These are phyloP conservation scores for Apodemia duryi DNA, from an alignment of 2,888 invertebrate genomes.

Conservation along the genomic window DNA sequence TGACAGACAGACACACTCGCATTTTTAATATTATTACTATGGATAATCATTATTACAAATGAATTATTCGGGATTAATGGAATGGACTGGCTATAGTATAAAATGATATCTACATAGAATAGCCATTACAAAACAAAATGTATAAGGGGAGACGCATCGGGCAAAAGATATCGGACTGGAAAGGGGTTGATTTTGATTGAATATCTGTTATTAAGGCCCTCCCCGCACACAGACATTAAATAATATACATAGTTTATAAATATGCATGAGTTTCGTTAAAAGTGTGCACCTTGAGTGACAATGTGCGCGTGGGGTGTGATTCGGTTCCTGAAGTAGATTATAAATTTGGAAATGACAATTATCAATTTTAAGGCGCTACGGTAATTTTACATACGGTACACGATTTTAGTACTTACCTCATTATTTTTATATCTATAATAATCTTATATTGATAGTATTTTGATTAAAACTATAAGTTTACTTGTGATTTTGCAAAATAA, in stretches of 20 bases:
- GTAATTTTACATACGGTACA: no score
- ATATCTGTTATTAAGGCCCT: conserved; percentile 78
- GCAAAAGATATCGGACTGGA: conserved; percentile 72
- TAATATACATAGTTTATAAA: conserved; percentile 76
- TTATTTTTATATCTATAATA: no score
- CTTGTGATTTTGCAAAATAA: no score
- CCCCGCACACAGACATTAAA: conserved; percentile 65
- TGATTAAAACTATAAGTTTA: no score
- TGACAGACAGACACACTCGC: no score
- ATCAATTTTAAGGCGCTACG: conserved; percentile 2
- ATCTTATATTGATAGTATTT: no score
- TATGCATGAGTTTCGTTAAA: conserved; percentile 74
- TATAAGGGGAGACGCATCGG: conserved; percentile 63
- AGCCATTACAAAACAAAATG: conserved; percentile 52
- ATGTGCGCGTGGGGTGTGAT: conserved; percentile 33
- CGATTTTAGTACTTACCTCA: no score
- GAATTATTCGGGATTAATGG: not conserved
- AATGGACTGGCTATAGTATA: conserved; percentile 26
- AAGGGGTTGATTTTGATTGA: conserved; percentile 79
- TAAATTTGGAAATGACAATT: conserved; percentile 25
- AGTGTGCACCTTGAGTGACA: conserved; percentile 46
- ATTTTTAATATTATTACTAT: no score
- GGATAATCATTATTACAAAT: not conserved
- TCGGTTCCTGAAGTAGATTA: conserved; percentile 32
- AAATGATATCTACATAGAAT: conserved; percentile 33